Percentiles rank a stretch among this genome's conserved stretches.
Evolutionary conservation across 2,113 vertebrate genomes (phyloP).

Genomic region (Antechinus stuartii): DNA sequence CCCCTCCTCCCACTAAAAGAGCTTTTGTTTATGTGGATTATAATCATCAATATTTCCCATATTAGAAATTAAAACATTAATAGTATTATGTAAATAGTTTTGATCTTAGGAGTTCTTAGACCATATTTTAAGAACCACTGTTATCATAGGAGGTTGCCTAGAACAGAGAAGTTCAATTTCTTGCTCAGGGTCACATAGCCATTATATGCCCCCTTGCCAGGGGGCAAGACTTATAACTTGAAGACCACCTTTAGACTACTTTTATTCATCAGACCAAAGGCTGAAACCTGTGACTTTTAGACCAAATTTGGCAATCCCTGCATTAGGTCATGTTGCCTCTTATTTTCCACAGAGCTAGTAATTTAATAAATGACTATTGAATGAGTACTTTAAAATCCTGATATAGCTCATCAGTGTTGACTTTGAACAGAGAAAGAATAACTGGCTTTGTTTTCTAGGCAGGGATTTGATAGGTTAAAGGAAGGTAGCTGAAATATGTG

Average conservation of each 20-base stretch:
- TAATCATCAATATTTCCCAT: background rate
- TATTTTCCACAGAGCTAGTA: background rate
- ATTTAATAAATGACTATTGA: background rate
- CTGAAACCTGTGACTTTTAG: background rate
- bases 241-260: background rate
- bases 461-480: background rate
- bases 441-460: background rate
- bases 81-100: background rate
- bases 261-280: background rate
- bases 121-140: background rate
- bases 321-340: background rate
- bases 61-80: background rate
- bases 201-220: background rate
- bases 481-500: background rate
- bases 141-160: background rate
- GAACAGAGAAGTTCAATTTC: background rate
- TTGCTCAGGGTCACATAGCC: background rate
- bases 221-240: background rate
- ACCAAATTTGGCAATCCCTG: background rate
- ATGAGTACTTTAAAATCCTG: background rate
- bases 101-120: background rate
- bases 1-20: background rate
- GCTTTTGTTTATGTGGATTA: background rate
- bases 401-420: background rate
- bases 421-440: background rate